phyloP scores from a whole-genome alignment of 2,797 vertebrate species.

The Poliocrania exsul region DNA sequence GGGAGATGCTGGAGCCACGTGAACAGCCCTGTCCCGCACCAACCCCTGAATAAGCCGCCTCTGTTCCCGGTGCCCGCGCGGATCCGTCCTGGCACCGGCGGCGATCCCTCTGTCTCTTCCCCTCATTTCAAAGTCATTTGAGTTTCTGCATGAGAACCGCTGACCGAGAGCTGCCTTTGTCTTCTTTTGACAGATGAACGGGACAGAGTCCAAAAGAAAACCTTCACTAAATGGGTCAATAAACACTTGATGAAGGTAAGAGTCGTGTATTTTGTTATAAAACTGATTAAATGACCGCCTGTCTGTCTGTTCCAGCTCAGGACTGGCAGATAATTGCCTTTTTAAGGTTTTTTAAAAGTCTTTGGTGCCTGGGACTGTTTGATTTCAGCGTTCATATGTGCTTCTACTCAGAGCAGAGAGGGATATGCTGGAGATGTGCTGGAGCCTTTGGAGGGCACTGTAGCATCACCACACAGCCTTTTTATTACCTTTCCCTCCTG shows the following conservation, averaged over 20 bases:
- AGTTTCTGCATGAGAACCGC: slow-evolving; percentile 29
- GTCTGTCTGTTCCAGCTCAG: background rate
- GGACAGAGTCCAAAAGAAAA: slow-evolving; percentile 98
- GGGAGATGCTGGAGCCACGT: rapidly evolving
- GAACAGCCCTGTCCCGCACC: rapidly evolving
- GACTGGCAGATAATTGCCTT: background rate
- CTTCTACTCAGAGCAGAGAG: background rate
- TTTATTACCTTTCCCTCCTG: background rate
- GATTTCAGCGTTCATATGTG: rapidly evolving
- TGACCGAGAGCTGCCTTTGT: slow-evolving; percentile 55
- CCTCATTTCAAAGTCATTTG: slow-evolving; percentile 29
- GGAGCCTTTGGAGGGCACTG: slow-evolving; percentile 45
- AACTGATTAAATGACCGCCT: rapidly evolving
- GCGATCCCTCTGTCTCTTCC: slow-evolving; percentile 27
- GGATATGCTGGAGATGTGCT: background rate
- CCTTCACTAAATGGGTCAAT: slow-evolving; percentile 99
- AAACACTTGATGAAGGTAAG: slow-evolving; percentile 98
- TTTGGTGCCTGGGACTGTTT: background rate
- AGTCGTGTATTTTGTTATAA: background rate
- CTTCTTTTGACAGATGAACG: slow-evolving; percentile 89
- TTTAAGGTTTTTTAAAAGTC: rapidly evolving
- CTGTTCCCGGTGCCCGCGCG: background rate
- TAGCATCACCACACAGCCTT: background rate
- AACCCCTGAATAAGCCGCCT: background rate
- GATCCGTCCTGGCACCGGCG: background rate